Percentiles rank a stretch among this genome's conserved stretches.
Conservation (phyloP, 2,797 vertebrate genomes). For the Hybognathus amarus region DNA sequence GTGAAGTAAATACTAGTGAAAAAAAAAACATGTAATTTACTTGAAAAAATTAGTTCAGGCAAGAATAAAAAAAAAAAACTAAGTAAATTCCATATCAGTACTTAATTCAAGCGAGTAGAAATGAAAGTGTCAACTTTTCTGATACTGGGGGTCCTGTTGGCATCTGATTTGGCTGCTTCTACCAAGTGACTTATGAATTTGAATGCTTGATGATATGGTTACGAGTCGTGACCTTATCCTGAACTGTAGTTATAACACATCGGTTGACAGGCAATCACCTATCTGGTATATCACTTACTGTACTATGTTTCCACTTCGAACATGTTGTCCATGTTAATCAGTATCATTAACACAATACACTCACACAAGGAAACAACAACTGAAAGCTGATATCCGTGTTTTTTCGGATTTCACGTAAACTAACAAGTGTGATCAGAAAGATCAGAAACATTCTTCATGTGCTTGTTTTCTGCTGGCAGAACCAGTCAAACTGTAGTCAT, state of each 20-base stretch:
- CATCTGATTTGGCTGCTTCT: neutral
- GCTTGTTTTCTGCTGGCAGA: neutral
- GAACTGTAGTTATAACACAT: neutral
- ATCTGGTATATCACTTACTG: neutral
- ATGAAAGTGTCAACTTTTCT: too few species aligned
- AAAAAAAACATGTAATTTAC: too few species aligned
- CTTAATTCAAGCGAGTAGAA: too few species aligned
- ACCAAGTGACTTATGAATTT: neutral
- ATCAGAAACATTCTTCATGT: neutral
- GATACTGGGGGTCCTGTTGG: too few species aligned
- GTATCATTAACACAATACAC: neutral
- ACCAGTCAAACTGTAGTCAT: neutral
- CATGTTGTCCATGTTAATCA: neutral
- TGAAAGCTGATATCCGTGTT: neutral
- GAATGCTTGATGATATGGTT: neutral
- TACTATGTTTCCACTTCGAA: neutral
- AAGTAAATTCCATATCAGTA: too few species aligned
- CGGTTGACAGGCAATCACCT: neutral
- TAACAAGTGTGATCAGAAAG: neutral
- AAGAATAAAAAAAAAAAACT: too few species aligned
- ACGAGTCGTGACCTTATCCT: neutral
- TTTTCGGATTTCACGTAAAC: constrained; percentile 1
- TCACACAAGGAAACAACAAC: neutral
- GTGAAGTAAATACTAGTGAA: too few species aligned
- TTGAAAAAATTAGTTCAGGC: too few species aligned